These are phyloP conservation scores for Heliconius cydno DNA, from an alignment of 2,888 invertebrate species.

Conservation along the genomic window DNA sequence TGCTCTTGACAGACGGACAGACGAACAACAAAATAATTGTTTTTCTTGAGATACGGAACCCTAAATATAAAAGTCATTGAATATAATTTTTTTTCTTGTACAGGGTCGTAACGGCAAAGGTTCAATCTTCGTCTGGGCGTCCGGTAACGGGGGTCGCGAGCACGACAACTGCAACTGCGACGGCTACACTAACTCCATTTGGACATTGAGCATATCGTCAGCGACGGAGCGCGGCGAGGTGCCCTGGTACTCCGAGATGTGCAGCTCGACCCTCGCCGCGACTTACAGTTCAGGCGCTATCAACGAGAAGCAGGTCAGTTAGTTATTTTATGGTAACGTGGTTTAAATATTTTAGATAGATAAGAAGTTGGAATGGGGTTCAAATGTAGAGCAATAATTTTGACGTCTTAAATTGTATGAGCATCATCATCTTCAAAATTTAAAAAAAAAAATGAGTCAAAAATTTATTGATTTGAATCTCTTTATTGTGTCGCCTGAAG, in stretches of 20 bases:
- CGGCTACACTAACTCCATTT: slow-evolving; percentile 99
- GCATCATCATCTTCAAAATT: no score
- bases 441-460: no score
- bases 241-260: slow-evolving; percentile 99
- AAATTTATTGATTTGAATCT: no score
- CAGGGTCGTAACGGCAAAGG: slow-evolving; percentile 96
- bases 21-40: no score
- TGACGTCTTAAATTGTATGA: no score
- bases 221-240: slow-evolving; percentile 95
- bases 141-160: slow-evolving; percentile 98
- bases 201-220: slow-evolving; percentile 98
- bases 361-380: neutral
- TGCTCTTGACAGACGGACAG: no score
- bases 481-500: no score
- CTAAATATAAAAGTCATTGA: neutral
- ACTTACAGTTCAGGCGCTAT: slow-evolving; percentile 98
- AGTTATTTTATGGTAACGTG: neutral
- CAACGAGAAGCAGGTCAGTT: slow-evolving; percentile 90
- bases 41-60: no score
- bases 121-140: slow-evolving; percentile 99
- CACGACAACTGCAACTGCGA: slow-evolving; percentile 99
- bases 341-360: neutral
- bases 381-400: no score
- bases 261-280: slow-evolving; percentile 98
- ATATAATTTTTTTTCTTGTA: slow-evolving; percentile 31